Conservation (phyloP, 2,888 invertebrate genomes). For the Patella pellucida region DNA sequence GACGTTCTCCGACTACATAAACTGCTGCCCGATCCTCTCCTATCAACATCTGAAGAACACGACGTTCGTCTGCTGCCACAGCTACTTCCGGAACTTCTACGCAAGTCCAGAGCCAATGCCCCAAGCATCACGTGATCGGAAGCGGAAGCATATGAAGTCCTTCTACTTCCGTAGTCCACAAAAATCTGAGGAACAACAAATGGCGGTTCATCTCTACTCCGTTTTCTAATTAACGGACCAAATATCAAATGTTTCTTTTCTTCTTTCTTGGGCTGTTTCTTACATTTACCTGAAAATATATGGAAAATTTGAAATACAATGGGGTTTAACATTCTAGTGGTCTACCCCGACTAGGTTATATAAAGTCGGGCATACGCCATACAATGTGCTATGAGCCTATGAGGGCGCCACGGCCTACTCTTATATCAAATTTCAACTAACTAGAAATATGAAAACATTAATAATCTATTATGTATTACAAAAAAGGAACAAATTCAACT, state of each 20-base stretch:
- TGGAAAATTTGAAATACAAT: too few species aligned
- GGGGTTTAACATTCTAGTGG: too few species aligned
- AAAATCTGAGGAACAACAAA: constrained; percentile 65
- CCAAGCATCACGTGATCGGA: constrained; percentile 39
- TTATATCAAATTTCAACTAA: too few species aligned
- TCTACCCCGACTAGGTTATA: too few species aligned
- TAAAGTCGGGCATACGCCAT: too few species aligned
- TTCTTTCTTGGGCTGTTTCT: constrained; percentile 44
- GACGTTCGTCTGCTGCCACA: constrained; percentile 51
- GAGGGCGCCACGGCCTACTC: too few species aligned
- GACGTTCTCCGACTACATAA: constrained; percentile 61
- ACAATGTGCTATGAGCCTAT: too few species aligned
- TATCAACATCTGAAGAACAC: constrained; percentile 50
- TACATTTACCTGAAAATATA: constrained; percentile 41
- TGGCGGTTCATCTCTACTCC: constrained; percentile 58
- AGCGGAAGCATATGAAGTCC: constrained; percentile 59
- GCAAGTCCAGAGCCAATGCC: constrained; percentile 39
- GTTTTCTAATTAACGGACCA: constrained; percentile 54
- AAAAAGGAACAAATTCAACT: too few species aligned
- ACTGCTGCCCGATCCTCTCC: constrained; percentile 60
- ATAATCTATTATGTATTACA: too few species aligned
- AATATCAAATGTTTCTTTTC: constrained; percentile 58
- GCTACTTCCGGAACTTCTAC: constrained; percentile 41
- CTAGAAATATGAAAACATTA: too few species aligned
- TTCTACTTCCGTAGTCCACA: constrained; percentile 63